Percentiles rank a stretch among this genome's conserved stretches.
Evolutionary conservation across 1,140 invertebrate genomes (phyloP).

Genomic region (Aphis craccivora): DNA sequence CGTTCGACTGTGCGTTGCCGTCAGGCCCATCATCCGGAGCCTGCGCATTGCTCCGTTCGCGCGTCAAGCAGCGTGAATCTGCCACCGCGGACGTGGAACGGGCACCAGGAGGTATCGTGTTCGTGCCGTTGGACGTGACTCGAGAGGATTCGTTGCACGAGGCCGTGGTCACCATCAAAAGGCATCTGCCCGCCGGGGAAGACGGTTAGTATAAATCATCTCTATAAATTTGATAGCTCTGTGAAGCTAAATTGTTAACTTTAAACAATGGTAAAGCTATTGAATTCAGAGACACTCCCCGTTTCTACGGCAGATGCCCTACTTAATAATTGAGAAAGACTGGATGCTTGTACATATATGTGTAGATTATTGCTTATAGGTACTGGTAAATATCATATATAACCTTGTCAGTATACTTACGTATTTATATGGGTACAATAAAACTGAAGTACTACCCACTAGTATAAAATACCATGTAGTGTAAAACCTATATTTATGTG

Average conservation of each 20-base stretch:
- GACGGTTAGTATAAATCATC: conserved; percentile 68
- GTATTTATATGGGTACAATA: not conserved
- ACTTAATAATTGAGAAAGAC: not conserved
- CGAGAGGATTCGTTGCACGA: conserved; percentile 80
- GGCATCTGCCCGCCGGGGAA: conserved; percentile 81
- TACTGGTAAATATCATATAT: not conserved
- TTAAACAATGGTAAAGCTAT: not conserved
- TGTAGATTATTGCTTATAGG: not conserved
- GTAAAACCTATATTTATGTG: too few relatives aligned
- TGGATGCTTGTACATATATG: not conserved
- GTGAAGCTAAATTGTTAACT: not conserved
- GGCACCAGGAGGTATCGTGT: conserved; percentile 68
- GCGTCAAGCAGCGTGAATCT: conserved; percentile 67
- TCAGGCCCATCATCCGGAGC: conserved; percentile 64
- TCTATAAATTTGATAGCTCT: not conserved
- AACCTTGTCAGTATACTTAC: not conserved
- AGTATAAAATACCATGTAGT: too few relatives aligned
- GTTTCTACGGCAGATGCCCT: not conserved
- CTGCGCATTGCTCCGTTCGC: conserved; percentile 70
- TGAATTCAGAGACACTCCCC: not conserved
- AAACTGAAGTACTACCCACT: not conserved
- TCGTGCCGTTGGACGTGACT: conserved; percentile 78
- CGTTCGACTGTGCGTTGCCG: conserved; percentile 63
- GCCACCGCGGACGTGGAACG: conserved; percentile 57
- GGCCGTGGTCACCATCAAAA: conserved; percentile 77